These are phyloP conservation scores for Crenuchus spilurus DNA, from an alignment of 2,797 vertebrate genomes.

Conservation along the genomic window DNA sequence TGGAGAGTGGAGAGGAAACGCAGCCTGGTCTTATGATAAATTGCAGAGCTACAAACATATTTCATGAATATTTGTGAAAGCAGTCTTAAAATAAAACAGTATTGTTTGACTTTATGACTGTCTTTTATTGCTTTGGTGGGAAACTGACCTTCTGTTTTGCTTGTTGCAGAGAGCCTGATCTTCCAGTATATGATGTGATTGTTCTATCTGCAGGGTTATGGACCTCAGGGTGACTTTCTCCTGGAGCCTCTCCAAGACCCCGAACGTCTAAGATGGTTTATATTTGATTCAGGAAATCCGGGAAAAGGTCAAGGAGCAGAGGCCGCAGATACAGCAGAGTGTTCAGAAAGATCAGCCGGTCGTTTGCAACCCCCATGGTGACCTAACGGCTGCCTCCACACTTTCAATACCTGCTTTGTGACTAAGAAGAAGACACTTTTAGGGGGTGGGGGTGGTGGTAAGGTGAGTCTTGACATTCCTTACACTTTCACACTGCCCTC, in stretches of 20 bases:
- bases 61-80: slow-evolving; percentile 56
- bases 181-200: slow-evolving; percentile 47
- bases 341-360: background rate
- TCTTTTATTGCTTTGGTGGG: slow-evolving; percentile 59
- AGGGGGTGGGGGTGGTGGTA: background rate
- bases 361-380: background rate
- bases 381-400: background rate
- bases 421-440: background rate
- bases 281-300: slow-evolving; percentile 49
- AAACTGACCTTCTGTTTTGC: slow-evolving; percentile 67
- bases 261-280: slow-evolving; percentile 40
- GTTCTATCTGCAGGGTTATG: slow-evolving; percentile 52
- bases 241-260: background rate
- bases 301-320: slow-evolving; percentile 11
- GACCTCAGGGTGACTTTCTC: slow-evolving; percentile 26
- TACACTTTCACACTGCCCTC: slow-evolving; percentile 1
- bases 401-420: background rate
- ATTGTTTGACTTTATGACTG: slow-evolving; percentile 67
- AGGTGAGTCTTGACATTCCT: slow-evolving; percentile 7
- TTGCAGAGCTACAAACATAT: slow-evolving; percentile 40
- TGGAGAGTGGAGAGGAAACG: slow-evolving; percentile 50
- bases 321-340: background rate
- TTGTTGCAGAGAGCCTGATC: slow-evolving; percentile 50
- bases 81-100: slow-evolving; percentile 69
- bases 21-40: slow-evolving; percentile 60